phyloP scores from a whole-genome alignment of 2,888 invertebrate genomes.

The Aricia artaxerxes region DNA sequence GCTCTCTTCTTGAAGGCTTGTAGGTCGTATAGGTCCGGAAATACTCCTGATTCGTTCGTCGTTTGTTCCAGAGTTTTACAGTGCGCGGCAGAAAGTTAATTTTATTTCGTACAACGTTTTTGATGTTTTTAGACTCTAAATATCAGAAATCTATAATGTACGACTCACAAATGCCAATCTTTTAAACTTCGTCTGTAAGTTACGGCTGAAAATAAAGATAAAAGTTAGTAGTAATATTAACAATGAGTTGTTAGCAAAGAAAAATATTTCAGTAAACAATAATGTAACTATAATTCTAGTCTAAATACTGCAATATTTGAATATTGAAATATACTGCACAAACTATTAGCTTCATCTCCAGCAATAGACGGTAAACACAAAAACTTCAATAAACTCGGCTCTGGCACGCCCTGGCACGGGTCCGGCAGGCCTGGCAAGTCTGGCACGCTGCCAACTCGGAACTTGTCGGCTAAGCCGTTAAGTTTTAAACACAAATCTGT shows the following conservation, averaged over 20 bases:
- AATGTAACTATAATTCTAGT: not conserved
- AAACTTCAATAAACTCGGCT: not conserved
- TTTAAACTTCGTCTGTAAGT: no score
- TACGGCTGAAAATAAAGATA: no score
- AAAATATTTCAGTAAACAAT: not conserved
- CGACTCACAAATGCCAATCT: no score
- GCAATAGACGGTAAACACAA: not conserved
- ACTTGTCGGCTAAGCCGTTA: slow-evolving; percentile 19
- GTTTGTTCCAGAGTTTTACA: no score
- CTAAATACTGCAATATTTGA: not conserved
- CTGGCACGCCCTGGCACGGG: not conserved
- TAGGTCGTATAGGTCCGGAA: no score
- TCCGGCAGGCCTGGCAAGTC: not conserved
- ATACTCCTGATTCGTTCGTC: no score
- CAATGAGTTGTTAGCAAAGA: not conserved
- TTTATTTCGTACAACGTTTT: no score
- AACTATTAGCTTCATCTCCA: not conserved
- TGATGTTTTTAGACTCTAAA: no score
- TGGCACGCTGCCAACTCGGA: not conserved
- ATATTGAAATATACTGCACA: not conserved
- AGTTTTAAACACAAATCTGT: slow-evolving; percentile 15
- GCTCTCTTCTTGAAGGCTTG: no score
- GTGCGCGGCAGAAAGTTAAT: no score
- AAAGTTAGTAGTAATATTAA: no score
- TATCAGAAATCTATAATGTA: no score